A percentile compares a stretch with the other conserved stretches of the same genome.
Conservation (phyloP, 2,113 vertebrate species). For the Tragelaphus strepsiceros region DNA sequence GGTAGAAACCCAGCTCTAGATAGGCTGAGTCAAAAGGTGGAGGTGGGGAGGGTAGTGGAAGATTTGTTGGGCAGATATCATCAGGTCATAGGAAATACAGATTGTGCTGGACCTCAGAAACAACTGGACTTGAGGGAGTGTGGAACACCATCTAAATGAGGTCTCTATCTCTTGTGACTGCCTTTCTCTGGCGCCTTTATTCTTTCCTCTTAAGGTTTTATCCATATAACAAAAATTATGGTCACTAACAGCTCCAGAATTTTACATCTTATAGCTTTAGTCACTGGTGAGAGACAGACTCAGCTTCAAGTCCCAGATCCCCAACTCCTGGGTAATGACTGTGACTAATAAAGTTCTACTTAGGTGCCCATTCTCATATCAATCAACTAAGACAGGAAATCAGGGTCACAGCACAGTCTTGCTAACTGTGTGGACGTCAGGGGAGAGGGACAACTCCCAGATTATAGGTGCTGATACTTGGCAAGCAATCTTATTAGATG, state of each 20-base stretch:
- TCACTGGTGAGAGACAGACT: neutral
- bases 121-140: neutral
- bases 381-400: neutral
- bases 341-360: neutral
- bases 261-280: neutral
- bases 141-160: neutral
- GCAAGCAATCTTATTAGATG: neutral
- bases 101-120: neutral
- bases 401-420: neutral
- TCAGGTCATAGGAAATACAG: neutral
- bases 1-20: neutral
- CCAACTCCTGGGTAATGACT: neutral
- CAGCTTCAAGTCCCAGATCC: neutral
- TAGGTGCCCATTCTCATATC: neutral
- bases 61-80: neutral
- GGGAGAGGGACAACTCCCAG: neutral
- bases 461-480: neutral
- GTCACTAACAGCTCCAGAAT: neutral
- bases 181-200: neutral
- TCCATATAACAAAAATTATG: neutral
- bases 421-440: neutral
- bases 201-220: constrained; percentile 10
- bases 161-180: neutral
- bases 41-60: neutral
- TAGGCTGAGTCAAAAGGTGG: neutral